phyloP scores from a whole-genome alignment of 2,113 vertebrate species.

The Vimba vimba region DNA sequence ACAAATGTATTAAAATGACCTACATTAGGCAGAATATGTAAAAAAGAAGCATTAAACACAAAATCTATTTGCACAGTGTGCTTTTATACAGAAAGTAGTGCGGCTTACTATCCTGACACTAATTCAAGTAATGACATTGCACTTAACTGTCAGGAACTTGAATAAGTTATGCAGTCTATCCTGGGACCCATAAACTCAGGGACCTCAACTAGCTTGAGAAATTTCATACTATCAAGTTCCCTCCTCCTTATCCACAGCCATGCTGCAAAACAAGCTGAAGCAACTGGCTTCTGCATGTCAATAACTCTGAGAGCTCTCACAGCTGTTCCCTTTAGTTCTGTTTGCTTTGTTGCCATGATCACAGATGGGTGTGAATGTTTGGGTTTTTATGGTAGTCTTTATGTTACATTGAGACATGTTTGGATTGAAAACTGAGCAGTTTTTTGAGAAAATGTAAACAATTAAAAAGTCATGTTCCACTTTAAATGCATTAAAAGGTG shows the following conservation, averaged over 20 bases:
- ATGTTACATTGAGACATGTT: background rate
- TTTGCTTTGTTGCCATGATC: constrained; percentile 40
- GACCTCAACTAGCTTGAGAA: constrained; percentile 43
- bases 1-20: background rate
- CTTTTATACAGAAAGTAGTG: constrained; percentile 5
- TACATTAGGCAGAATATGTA: background rate
- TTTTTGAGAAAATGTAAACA: too few relatives aligned
- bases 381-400: constrained; percentile 8
- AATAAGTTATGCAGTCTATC: constrained; percentile 51
- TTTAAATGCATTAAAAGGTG: too few relatives aligned
- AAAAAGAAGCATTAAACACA: background rate
- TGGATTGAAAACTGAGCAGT: constrained; percentile 3
- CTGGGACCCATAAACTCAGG: background rate
- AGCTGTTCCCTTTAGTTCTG: constrained; percentile 49
- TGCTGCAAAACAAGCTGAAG: constrained; percentile 35
- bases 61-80: background rate
- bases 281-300: constrained; percentile 49
- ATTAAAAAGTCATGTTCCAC: too few relatives aligned
- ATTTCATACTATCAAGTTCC: constrained; percentile 30
- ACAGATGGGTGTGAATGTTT: constrained; percentile 26
- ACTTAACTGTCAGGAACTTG: constrained; percentile 39
- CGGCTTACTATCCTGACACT: background rate
- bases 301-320: constrained; percentile 33
- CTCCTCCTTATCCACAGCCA: constrained; percentile 16
- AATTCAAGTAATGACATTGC: background rate